phyloP scores from a whole-genome alignment of 2,888 invertebrate species.

The Lasius fuliginosus region DNA sequence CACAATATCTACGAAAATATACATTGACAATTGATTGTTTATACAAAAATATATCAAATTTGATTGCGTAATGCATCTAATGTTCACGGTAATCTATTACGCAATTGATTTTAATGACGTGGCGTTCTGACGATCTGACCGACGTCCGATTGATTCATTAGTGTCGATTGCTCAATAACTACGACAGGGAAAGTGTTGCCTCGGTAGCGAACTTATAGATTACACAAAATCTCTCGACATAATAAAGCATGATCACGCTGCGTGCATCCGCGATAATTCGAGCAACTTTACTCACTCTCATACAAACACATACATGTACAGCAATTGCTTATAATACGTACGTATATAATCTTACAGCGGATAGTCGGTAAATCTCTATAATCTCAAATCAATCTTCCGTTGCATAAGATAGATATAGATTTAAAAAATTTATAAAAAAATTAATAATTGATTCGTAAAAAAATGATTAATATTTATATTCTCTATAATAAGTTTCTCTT shows the following conservation, averaged over 20 bases:
- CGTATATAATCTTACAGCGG: slow-evolving; percentile 8
- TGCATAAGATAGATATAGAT: background rate
- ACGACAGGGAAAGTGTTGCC: slow-evolving; percentile 76
- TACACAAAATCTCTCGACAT: slow-evolving; percentile 75
- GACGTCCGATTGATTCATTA: slow-evolving; percentile 80
- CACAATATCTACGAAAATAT: background rate
- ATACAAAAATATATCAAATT: background rate
- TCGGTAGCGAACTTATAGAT: slow-evolving; percentile 79
- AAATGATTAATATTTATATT: background rate
- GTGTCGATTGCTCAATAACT: slow-evolving; percentile 81
- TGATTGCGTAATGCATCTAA: background rate
- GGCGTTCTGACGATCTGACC: slow-evolving; percentile 68
- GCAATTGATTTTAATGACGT: slow-evolving; percentile 60
- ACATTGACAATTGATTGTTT: background rate
- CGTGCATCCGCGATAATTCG: slow-evolving; percentile 78
- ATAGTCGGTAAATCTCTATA: slow-evolving; percentile 22
- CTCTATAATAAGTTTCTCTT: background rate
- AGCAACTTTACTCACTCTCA: slow-evolving; percentile 55
- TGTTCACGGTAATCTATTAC: slow-evolving; percentile 13
- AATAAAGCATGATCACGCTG: slow-evolving; percentile 75
- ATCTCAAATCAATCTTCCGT: background rate
- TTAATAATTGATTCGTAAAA: background rate
- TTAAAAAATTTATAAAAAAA: slow-evolving; percentile 4
- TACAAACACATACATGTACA: background rate
- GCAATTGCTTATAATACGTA: slow-evolving; percentile 61